Base-by-base conservation (phyloP, 1,140 invertebrate species). In the Rhagoletis zephyria region DNA sequence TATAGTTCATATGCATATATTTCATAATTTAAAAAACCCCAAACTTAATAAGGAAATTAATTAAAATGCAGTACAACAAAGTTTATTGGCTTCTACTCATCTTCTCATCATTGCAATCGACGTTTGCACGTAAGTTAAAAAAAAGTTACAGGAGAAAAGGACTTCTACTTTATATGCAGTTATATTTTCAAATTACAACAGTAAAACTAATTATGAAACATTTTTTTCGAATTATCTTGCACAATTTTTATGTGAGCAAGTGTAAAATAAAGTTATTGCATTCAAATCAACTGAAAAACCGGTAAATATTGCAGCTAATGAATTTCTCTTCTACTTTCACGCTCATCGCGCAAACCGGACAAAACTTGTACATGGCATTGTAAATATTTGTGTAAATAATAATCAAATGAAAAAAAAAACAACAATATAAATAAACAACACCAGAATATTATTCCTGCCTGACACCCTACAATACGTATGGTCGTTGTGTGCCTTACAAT, bases 291-390 rank as follows among this genome's bases (percentile, higher is more conserved):
- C 4, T 42, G 42, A 74, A 51, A 81, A 81, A 81, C 74, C 19
- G 9, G 74, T 81, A 51, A 81, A 56, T 56, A n/a, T 56, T 56
- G 74, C 51, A 81, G 14, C 48, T 81, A 81, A 81, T 48, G 48
- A 56, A 81, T 81, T 81, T 81, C 74, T 81, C 48, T 81, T 81
- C 48, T 81, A 81, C 74, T 81, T 81, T 81, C 74, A 56, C 74
- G 74, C 51, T 81, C 74, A 51, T 56, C 6, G 2, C n/a, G 7
- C 48, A 81, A 81, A 81, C 74, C 74, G 74, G 48, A 63, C 61
- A 30, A 56, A 81, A 81, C 74, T n/a, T 51, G 74, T 81, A 30
- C 30, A 30, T 30, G 30, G 30, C 48, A 16, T 14, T 16, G 19
- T n/a, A 48, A 56, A 56, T 81, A 14, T 45, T 12, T 48, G 12